phyloP scores from a whole-genome alignment of 2,888 invertebrate genomes.

The Plagiodera versicolora region DNA sequence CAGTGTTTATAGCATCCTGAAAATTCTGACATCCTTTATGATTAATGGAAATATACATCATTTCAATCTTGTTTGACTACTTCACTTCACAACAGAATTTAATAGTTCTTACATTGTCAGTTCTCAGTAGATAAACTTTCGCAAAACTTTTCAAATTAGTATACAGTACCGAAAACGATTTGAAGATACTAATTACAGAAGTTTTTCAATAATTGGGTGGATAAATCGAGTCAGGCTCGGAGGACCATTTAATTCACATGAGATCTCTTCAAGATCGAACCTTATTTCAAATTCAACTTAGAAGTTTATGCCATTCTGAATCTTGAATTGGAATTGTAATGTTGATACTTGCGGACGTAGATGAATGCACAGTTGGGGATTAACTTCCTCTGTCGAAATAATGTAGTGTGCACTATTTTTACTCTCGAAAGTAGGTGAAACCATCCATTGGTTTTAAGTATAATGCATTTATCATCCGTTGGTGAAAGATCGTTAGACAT shows the following conservation, averaged over 20 bases:
- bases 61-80: neutral
- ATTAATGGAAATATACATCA: neutral
- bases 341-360: neutral
- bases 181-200: too few species aligned
- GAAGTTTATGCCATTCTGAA: neutral
- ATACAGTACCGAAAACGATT: too few species aligned
- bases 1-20: neutral
- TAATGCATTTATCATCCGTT: too few species aligned
- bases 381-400: neutral
- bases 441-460: neutral
- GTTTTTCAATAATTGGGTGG: too few species aligned
- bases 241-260: too few species aligned
- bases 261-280: too few species aligned
- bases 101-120: neutral
- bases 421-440: neutral
- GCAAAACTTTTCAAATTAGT: neutral
- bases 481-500: too few species aligned
- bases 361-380: neutral
- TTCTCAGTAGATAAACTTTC: neutral
- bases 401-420: neutral
- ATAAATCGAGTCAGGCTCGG: too few species aligned
- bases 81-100: neutral
- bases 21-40: neutral
- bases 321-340: neutral
- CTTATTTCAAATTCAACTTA: too few species aligned